phyloP scores from a whole-genome alignment of 2,888 invertebrate genomes.

The Aricia artaxerxes region DNA sequence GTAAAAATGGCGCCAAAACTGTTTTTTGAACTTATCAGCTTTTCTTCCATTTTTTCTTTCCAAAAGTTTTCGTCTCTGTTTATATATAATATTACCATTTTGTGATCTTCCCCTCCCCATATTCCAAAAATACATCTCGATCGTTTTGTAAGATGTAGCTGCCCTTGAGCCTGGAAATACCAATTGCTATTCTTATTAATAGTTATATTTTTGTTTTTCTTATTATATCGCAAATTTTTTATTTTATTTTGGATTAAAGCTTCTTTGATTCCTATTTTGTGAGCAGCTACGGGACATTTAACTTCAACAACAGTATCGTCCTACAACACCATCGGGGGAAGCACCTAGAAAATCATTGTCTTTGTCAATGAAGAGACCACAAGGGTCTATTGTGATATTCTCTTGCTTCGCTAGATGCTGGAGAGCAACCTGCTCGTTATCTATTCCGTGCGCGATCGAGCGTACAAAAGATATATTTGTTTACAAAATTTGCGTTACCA shows the following conservation, averaged over 20 bases:
- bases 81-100: not conserved
- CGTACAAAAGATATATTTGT: no score
- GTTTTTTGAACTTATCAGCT: not conserved
- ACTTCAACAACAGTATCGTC: conserved; percentile 12
- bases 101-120: conserved; percentile 9
- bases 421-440: not conserved
- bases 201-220: not conserved
- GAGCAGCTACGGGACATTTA: not conserved
- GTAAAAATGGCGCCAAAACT: no score
- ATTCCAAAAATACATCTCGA: conserved; percentile 13
- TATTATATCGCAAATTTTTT: not conserved
- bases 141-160: conserved; percentile 1
- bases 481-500: no score
- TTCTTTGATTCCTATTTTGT: not conserved
- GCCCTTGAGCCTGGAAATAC: conserved; percentile 23
- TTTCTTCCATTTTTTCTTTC: conserved; percentile 6
- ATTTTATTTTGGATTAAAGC: conserved; percentile 4
- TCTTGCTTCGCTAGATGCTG: conserved; percentile 19
- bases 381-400: not conserved
- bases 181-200: conserved; percentile 18
- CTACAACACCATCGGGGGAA: conserved; percentile 6
- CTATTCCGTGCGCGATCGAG: conserved; percentile 7
- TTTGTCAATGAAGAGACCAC: conserved; percentile 22
- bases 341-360: not conserved
- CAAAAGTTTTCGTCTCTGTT: conserved; percentile 15